Evolutionary conservation across 2,113 vertebrate genomes (phyloP), one percentile per base, ranked within the genome.

Genomic region (Phasianus colchicus): DNA sequence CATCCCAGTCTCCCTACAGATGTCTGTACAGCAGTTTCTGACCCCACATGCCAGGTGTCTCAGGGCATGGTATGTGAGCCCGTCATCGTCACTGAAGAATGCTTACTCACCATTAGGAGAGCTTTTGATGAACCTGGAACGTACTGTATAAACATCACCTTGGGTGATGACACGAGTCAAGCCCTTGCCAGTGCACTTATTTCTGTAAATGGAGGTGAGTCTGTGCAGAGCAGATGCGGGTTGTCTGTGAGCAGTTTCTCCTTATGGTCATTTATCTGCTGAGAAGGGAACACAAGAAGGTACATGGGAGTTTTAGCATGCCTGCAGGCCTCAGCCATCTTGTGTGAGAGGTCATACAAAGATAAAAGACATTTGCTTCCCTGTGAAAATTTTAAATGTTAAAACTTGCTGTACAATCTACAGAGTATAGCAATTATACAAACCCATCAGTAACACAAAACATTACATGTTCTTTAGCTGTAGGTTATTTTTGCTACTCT

Each of bases 81-180:
- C 1, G 57, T 99, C 38, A 64, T 90, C 0, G 43, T 97, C 15
- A 94, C 96, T 0, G 79, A 98, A 0, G 24, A 89, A 18, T 99
- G 99, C 63, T 90, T 98, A 47, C 96, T 99, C 91, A 98, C 93
- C 6, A 93, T 99, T 90, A 98, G 95, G 50, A 98, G 98, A 79
- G 97, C 98, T 65, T 99, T 99, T 94, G 95, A 75, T 14, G 97
- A 98, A 43, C 96, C 99, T 2, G 99, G 99, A 75, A 98, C 96
- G 1, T 99, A 99, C 93, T 99, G 99, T 10, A 96, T 99, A 72
- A 99, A 99, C 96, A 98, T 99, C 94, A 99, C 98, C 34, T 88
- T 99, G 96, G 97, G 97, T 11, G 98, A 99, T 70, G 96, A 98
- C 19, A 88, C 97, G 10, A 99, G 98, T 54, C 89, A 98, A 96